Base-by-base conservation (phyloP, 2,113 vertebrate species). In the Jacana jacana region DNA sequence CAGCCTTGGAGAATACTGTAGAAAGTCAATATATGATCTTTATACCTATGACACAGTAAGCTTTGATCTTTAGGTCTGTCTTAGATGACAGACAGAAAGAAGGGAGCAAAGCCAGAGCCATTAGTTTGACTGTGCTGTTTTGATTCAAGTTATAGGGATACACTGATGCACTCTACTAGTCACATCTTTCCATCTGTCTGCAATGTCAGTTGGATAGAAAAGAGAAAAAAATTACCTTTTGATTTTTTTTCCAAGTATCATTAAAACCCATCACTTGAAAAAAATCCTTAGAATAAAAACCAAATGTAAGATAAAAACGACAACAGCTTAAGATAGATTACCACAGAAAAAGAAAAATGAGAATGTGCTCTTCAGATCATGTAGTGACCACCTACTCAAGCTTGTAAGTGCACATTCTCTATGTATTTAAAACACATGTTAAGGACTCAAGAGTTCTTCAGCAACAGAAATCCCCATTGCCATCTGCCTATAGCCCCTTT, bases 21-120 rank as follows among this genome's bases (percentile, higher is more conserved):
- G 70, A 70, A 75, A 57, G 18, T 63, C 39, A 93, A 49, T 63
- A 55, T 27, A 69, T 83, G 42, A 73, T 48, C 54, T 85, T 83
- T 81, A 88, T 84, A 73, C 40, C 88, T 89, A 60, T 90, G 81
- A 83, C 51, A 55, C 7, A 20, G 11, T 44, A 93, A 23, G 49
- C 81, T 94, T 94, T 96, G 86, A 95, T 94, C 70, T 93, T 78
- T 51, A 90, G n/a, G 27, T 71, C 33, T 95, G 81, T 72, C 65
- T 86, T 65, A 82, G 54, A 78, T 42, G 76, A 91, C 78, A 72
- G 89, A 72, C 40, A 92, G 37, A 94, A 91, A 76, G 68, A 87
- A 65, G 48, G 46, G 14, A 19, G 4, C 10, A 92, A 92, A 93
- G 46, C n/a, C 78, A 93, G 14, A 68, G 24, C 23, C 51, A 81